Evolutionary conservation across 1,140 invertebrate species (phyloP).

Genomic region (Pissodes strobi): DNA sequence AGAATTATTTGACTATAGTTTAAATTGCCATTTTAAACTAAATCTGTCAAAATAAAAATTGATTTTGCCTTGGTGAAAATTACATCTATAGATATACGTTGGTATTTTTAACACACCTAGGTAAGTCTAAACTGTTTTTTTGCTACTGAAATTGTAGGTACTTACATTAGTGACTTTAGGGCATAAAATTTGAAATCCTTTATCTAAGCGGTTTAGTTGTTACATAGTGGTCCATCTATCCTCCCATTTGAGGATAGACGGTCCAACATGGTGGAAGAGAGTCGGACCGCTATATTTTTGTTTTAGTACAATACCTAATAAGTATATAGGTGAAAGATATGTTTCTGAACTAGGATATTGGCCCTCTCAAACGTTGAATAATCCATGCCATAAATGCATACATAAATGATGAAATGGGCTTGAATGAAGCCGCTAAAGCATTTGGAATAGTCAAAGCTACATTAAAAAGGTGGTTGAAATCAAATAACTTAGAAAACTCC

Average conservation of each 20-base stretch:
- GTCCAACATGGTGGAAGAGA: neutral
- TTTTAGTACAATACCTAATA: conserved; percentile 1
- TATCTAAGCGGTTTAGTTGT: neutral
- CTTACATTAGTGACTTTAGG: neutral
- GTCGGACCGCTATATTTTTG: neutral
- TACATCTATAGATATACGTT: neutral
- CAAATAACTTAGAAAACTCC: neutral
- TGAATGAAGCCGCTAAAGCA: conserved; percentile 21
- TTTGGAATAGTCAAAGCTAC: too few species aligned
- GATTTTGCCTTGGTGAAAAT: neutral
- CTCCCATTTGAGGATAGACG: conserved; percentile 5
- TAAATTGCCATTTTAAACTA: too few species aligned
- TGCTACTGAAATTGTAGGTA: neutral
- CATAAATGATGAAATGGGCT: too few species aligned
- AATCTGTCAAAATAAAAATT: neutral
- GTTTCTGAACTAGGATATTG: too few species aligned
- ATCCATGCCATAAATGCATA: too few species aligned
- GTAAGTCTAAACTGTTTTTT: neutral
- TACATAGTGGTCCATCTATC: neutral
- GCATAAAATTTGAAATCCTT: neutral
- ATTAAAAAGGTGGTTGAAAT: conserved; percentile 15
- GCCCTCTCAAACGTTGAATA: too few species aligned
- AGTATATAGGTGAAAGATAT: neutral
- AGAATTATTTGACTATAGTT: too few species aligned
- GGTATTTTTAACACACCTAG: neutral